Percentiles rank a stretch among this genome's conserved stretches.
Conservation (phyloP, 1,140 invertebrate genomes). For the Artemia franciscana region DNA sequence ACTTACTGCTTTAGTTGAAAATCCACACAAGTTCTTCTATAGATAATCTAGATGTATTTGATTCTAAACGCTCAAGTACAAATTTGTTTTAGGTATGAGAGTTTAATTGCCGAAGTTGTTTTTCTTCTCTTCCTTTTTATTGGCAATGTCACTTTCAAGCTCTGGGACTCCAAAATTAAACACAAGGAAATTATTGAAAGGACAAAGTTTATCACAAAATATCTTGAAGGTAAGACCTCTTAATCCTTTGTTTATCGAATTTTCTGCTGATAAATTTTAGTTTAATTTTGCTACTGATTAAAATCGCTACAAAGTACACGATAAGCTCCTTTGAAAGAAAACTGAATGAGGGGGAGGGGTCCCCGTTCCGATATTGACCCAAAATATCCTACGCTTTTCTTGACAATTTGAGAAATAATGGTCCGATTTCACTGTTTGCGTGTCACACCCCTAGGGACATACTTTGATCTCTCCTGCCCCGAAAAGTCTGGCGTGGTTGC, state of each 20-base stretch:
- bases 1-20: not conserved
- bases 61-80: not conserved
- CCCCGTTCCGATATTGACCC: not conserved
- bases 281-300: not conserved
- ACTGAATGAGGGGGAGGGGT: not conserved
- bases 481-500: too few relatives aligned
- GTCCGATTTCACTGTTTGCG: too few relatives aligned
- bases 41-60: not conserved
- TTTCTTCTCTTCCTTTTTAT: not conserved
- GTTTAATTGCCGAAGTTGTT: not conserved
- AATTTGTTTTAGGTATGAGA: not conserved
- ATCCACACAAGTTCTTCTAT: not conserved
- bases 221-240: not conserved
- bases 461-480: too few relatives aligned
- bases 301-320: not conserved
- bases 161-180: not conserved
- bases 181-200: not conserved
- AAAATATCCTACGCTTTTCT: not conserved
- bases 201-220: not conserved
- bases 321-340: not conserved
- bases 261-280: not conserved
- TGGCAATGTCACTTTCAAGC: not conserved
- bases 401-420: not conserved
- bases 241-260: too few relatives aligned
- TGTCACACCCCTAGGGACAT: too few relatives aligned